Evolutionary conservation across 1,140 invertebrate genomes (phyloP).

Genomic region (Bombus ignitus): DNA sequence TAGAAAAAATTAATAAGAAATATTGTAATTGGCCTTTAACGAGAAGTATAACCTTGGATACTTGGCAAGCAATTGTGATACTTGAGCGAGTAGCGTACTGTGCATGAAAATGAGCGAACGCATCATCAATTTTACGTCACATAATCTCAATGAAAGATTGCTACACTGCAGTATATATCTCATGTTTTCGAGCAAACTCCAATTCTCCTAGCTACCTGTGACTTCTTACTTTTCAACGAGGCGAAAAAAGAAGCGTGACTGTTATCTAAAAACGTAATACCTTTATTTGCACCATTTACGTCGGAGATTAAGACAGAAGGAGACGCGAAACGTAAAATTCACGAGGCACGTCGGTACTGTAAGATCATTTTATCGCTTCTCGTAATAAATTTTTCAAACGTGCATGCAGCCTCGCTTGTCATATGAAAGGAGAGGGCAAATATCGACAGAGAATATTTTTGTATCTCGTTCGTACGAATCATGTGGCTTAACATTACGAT

Average conservation of each 20-base stretch:
- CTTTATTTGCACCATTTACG: neutral
- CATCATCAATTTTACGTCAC: slow-evolving; percentile 1
- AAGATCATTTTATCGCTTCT: slow-evolving; percentile 13
- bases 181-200: neutral
- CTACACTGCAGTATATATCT: neutral
- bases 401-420: neutral
- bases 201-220: neutral
- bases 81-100: too few relatives aligned
- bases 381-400: slow-evolving; percentile 8
- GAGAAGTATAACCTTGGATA: neutral
- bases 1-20: neutral
- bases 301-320: neutral
- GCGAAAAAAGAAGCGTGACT: neutral
- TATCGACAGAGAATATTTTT: neutral
- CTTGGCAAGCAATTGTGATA: neutral
- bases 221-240: neutral
- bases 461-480: neutral
- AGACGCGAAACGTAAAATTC: neutral
- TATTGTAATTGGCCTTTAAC: neutral
- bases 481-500: neutral
- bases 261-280: slow-evolving; percentile 9
- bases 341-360: neutral
- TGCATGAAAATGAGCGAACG: slow-evolving; percentile 5
- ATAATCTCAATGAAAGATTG: neutral
- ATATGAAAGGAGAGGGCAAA: neutral